These are phyloP conservation scores for Spongia lamella DNA, from an alignment of 37 sponge, comb jelly and placozoan genomes.

Conservation along the genomic window DNA sequence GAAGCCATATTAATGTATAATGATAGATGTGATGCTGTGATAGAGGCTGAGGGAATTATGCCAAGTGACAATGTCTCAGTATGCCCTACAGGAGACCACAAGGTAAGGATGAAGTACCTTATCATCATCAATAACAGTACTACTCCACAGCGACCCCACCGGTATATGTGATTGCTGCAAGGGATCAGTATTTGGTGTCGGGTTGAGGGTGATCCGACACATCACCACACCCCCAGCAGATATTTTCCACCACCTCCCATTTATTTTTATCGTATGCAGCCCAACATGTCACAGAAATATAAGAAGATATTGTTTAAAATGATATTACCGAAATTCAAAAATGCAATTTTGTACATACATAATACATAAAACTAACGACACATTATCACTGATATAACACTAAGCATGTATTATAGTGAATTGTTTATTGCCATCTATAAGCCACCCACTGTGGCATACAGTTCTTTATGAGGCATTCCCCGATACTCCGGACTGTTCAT, in stretches of 20 bases:
- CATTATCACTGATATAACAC: too few species aligned
- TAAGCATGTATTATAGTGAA: too few species aligned
- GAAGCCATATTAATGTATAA: background rate
- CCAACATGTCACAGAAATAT: constrained; percentile 30
- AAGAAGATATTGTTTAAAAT: constrained; percentile 2
- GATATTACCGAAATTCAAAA: too few species aligned
- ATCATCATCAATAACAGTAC: background rate
- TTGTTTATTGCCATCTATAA: too few species aligned
- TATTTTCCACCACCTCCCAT: constrained; percentile 53
- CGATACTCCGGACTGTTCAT: constrained; percentile 56
- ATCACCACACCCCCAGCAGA: background rate
- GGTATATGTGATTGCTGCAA: constrained; percentile 70
- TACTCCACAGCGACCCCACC: background rate
- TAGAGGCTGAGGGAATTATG: constrained; percentile 51
- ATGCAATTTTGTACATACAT: too few species aligned
- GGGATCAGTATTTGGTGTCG: constrained; percentile 71
- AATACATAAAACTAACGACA: too few species aligned
- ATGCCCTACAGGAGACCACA: background rate
- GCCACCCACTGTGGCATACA: constrained; percentile 24
- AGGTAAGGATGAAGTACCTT: too few species aligned
- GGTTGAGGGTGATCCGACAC: constrained; percentile 46
- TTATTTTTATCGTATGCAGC: constrained; percentile 60
- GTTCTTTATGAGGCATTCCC: constrained; percentile 67
- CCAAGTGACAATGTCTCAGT: constrained; percentile 25
- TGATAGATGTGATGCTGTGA: background rate